Evolutionary conservation across 1,140 invertebrate genomes (phyloP).

Genomic region (Augochlora pura): DNA sequence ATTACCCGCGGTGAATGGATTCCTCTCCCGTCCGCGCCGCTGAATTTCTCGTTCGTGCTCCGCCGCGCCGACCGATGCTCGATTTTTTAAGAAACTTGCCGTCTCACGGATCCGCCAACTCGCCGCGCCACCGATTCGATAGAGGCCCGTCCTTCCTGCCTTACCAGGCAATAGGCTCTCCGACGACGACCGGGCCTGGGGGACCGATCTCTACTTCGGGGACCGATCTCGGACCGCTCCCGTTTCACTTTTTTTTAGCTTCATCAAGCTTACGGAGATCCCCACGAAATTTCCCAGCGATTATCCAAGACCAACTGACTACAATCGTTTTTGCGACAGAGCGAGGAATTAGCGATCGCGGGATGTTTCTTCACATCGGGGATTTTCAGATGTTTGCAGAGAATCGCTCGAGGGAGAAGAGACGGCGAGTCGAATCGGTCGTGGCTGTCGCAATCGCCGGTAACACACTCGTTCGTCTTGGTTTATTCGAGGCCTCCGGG

Average conservation of each 20-base stretch:
- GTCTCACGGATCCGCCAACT: slow-evolving; percentile 17
- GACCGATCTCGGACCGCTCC: neutral
- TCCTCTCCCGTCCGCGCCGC: slow-evolving; percentile 34
- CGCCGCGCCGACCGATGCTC: slow-evolving; percentile 8
- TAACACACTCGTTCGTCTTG: slow-evolving; percentile 7
- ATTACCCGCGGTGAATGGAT: slow-evolving; percentile 76
- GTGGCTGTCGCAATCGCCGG: too few relatives aligned
- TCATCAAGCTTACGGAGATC: too few relatives aligned
- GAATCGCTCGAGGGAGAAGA: too few relatives aligned
- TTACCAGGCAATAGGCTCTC: neutral
- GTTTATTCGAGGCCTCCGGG: neutral
- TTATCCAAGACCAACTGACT: too few relatives aligned
- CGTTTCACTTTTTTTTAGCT: too few relatives aligned
- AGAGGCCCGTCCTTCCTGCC: neutral
- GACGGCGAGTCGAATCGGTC: too few relatives aligned
- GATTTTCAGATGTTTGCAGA: too few relatives aligned
- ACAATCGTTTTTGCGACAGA: too few relatives aligned
- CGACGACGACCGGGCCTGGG: neutral
- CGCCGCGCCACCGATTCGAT: neutral
- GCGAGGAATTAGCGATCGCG: too few relatives aligned
- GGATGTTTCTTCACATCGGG: too few relatives aligned
- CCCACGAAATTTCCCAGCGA: too few relatives aligned
- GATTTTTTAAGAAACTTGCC: slow-evolving; percentile 25
- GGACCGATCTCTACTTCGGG: neutral
- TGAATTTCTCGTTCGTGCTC: slow-evolving; percentile 44